A percentile compares a stretch with the other conserved stretches of the same genome.
These are phyloP conservation scores for Pogonomyrmex californicus DNA, from an alignment of 1,140 invertebrate genomes.

Conservation along the genomic window DNA sequence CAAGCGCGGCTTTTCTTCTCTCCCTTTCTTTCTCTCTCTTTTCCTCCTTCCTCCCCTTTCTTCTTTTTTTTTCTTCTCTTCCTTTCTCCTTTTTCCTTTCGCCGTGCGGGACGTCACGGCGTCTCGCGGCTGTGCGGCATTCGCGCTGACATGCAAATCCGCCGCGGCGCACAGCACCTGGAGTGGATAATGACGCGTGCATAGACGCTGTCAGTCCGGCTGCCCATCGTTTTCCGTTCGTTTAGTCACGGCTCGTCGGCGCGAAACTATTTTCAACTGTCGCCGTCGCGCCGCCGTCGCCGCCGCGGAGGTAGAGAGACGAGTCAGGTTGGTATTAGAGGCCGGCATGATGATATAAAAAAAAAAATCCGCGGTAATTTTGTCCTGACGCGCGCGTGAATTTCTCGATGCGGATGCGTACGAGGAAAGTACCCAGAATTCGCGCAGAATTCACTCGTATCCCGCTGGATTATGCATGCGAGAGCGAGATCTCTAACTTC, in stretches of 20 bases:
- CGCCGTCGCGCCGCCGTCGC: conserved; percentile 37
- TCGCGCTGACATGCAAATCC: conserved; percentile 63
- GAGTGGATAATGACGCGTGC: conserved; percentile 65
- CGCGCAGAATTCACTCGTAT: conserved; percentile 24
- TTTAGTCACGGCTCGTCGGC: conserved; percentile 72
- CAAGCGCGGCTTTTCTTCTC: not conserved
- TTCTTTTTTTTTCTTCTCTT: not conserved
- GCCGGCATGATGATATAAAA: not conserved
- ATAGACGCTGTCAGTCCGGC: conserved; percentile 71
- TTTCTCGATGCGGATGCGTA: conserved; percentile 15
- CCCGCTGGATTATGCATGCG: conserved; percentile 43
- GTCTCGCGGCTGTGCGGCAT: conserved; percentile 48
- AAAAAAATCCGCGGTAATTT: conserved; percentile 48
- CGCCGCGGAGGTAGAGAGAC: conserved; percentile 21
- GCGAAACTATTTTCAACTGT: conserved; percentile 67
- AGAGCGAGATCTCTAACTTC: not conserved
- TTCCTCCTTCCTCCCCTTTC: not conserved
- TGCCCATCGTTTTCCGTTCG: conserved; percentile 64
- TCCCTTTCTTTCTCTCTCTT: not conserved
- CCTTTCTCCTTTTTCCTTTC: conserved; percentile 32
- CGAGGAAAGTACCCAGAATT: conserved; percentile 34
- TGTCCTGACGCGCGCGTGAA: conserved; percentile 59
- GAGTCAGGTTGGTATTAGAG: conserved; percentile 47
- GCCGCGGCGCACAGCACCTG: conserved; percentile 50
- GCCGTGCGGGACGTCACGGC: conserved; percentile 35